Evolutionary conservation across 2,797 vertebrate species (phyloP), one percentile per base, ranked within the genome.

Genomic region (Paedocypris micromegethes): DNA sequence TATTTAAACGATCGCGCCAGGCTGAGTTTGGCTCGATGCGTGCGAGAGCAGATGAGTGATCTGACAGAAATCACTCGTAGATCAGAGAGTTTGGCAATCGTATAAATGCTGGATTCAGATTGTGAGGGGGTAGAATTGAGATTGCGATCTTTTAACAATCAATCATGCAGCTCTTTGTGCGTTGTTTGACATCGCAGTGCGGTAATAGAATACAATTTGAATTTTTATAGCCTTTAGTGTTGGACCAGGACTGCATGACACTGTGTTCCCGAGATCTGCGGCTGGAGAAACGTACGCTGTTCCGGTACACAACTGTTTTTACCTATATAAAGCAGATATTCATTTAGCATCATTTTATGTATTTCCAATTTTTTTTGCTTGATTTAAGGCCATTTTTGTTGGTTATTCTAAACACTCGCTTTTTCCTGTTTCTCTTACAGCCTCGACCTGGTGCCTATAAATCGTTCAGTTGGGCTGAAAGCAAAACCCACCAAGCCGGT

Each of bases 401-500:
- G 23, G 23, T 23, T 23, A 23, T 23, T 23, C 23, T 23, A 23
- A 23, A 23, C 23, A 23, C 65, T 67, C 8, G 43, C 52, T 47
- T 65, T 2, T 43, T 8, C 9, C 4, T 72, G 44, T 72, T 5
- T 7, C 37, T 9, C 9, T 70, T 9, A 57, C 78, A 99, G 97
- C 81, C 86, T 99, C 58, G 97, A 99, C 82, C 91, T 99, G 75
- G 93, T 99, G 75, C 97, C 97, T 4, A 99, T 99, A 73, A 98
- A 98, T 80, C 92, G 96, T 52, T 99, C 96, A 0, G 96, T 99
- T 77, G 96, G 97, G 9, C 87, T 99, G 47, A 99, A 99, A 87
- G 97, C 97, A 2, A 99, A 98, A 83, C 96, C 97, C 76, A 99
- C 95, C 57, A 99, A 99, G 78, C 95, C 97, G 0, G 96, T 99